Evolutionary conservation across 2,888 invertebrate genomes (phyloP), one percentile per base, ranked within the genome.

Genomic region (Pterobdella sp.): DNA sequence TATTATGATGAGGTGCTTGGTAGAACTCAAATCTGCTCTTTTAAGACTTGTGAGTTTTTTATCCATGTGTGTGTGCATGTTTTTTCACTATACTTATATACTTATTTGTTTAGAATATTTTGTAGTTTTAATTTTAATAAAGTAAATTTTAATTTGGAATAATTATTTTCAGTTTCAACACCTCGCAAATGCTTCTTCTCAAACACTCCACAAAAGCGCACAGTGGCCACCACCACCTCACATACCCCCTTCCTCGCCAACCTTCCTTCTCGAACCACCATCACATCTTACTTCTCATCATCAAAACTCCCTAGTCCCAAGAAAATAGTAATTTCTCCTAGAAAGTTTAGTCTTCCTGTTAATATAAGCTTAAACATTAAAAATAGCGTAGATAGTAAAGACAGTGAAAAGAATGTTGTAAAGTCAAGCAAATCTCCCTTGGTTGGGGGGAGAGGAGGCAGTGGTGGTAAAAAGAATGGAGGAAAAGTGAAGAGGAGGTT

Each of bases 101-200:
- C 63, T 26, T 26, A 14, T 63, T n/a, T 26, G 31, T 63, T 10
- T 14, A 63, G 10, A 31, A 14, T 7, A n/a, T 7, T 63, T 7
- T 4, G 63, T 63, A 4, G 31, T 26, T 63, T n/a, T 63, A 63
- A 63, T 63, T 63, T 10, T 63, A n/a, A 14, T 63, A 14, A 26
- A 14, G 7, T 63, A 63, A 14, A 14, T 10, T 63, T n/a, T 63
- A 7, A 22, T 63, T 26, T 22, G 7, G 14, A 29, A 10, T 34
- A 32, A 18, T 4, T 26, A 56, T 26, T 3, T 26, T 26, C 60
- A 56, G 29, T 52, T 52, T 69, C 60, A 18, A 56, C 71, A 0
- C 71, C 60, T 1, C 31, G 63, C n/a, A 71, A 71, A 60, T 71
- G 71, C 63, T 71, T 71, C 35, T 71, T 71, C 36, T 35, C 71